Conservation (phyloP, 2,113 vertebrate genomes). For the Cephalopholis sonnerati region DNA sequence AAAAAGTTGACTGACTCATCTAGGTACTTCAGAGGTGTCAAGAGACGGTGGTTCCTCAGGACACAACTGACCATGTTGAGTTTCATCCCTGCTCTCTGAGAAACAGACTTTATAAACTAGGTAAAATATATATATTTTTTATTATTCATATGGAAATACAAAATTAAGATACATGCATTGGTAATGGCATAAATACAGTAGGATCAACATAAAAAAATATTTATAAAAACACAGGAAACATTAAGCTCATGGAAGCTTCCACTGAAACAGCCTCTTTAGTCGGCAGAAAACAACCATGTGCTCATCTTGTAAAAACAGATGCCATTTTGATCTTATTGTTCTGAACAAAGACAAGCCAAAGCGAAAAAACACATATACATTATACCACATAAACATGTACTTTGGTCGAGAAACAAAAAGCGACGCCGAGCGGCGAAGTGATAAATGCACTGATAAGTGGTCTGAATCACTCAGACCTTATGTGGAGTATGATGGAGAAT, state of each 20-base stretch:
- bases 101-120: neutral
- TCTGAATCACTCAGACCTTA: constrained; percentile 1
- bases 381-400: constrained; percentile 29
- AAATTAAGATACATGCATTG: constrained; percentile 72
- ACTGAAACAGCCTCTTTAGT: constrained; percentile 31
- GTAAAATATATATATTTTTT: constrained; percentile 58
- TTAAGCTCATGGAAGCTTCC: constrained; percentile 12
- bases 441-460: constrained; percentile 6
- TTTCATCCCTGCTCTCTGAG: neutral
- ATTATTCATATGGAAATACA: constrained; percentile 71
- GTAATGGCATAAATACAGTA: constrained; percentile 71
- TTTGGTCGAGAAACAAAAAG: constrained; percentile 64
- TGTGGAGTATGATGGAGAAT: neutral
- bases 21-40: neutral
- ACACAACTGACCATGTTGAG: too few species aligned
- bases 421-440: neutral
- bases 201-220: constrained; percentile 31
- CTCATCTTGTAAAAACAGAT: constrained; percentile 13
- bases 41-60: too few species aligned
- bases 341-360: constrained; percentile 37
- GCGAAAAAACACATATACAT: constrained; percentile 51
- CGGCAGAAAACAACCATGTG: constrained; percentile 20
- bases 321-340: constrained; percentile 7
- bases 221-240: neutral
- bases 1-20: neutral